Evolutionary conservation across 2,888 invertebrate genomes (phyloP), one percentile per base, ranked within the genome.

Genomic region (Dryobota labecula): DNA sequence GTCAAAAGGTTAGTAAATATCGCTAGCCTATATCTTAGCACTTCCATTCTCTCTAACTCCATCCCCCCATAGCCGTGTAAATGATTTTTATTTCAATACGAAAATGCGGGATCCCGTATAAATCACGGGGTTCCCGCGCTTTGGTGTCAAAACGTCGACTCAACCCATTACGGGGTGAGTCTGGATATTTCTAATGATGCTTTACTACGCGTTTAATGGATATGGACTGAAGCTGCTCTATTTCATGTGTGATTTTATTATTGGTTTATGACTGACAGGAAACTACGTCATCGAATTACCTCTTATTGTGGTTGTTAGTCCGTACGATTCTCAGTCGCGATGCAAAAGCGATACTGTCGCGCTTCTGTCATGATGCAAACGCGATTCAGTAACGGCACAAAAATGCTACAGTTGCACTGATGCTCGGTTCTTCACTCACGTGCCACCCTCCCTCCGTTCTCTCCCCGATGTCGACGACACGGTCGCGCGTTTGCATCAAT

Each of bases 31-130:
- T 0, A 43, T 13, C 0, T 15, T 33, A 81, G 61, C 88, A 72
- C 74, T 83, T 88, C 87, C 82, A 89, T 84, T 65, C 15, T 72
- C 74, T 77, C 49, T 84, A 79, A 70, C 69, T 78, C 84, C 49
- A 11, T 60, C 7, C 24, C 43, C 45, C 36, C 24, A 63, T 75
- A 73, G 82, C 80, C 75, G 81, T 83, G 87, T 87, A 88, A 90
- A 90, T 90, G 86, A 89, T 91, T 91, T 91, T 90, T 89, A 90
- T 88, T 90, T 87, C 85, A 87, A 86, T 87, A 84, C 84, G 85
- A 90, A 89, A 89, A 89, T 88, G 84, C 88, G 84, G 86, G 86
- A 86, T 85, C 85, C 76, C 78, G 76, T 86, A 89, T 91, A 91
- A 92, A 92, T 92, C 91, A 91, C 84, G 66, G 78, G 81, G 81